Conservation (phyloP, 2,113 vertebrate species). For the Montifringilla adamsi region DNA sequence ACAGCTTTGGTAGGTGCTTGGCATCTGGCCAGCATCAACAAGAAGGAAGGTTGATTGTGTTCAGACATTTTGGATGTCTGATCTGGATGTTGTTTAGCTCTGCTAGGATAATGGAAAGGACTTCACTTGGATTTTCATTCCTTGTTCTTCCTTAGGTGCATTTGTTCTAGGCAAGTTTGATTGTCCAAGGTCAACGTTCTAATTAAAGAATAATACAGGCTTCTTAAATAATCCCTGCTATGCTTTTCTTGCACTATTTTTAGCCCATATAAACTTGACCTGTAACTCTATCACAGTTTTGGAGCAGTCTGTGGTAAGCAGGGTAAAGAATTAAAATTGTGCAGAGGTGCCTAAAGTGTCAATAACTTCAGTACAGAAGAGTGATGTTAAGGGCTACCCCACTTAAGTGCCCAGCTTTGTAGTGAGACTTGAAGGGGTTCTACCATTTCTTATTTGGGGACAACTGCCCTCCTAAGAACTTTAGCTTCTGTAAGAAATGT, state of each 20-base stretch:
- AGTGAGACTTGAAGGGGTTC: background rate
- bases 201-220: background rate
- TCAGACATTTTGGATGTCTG: background rate
- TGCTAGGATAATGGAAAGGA: background rate
- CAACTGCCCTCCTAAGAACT: background rate
- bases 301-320: background rate
- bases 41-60: background rate
- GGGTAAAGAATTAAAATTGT: background rate
- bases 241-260: background rate
- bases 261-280: background rate
- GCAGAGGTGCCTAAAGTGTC: background rate
- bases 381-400: background rate
- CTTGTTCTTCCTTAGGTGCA: background rate
- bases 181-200: background rate
- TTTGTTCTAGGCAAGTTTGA: background rate
- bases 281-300: background rate
- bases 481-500: background rate
- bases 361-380: background rate
- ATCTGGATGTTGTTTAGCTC: background rate
- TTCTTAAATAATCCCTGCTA: background rate
- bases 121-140: background rate
- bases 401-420: background rate
- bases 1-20: background rate
- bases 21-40: background rate
- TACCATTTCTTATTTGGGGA: background rate